Conservation (phyloP, 1,140 invertebrate species). For the Globodera ellingtonae region DNA sequence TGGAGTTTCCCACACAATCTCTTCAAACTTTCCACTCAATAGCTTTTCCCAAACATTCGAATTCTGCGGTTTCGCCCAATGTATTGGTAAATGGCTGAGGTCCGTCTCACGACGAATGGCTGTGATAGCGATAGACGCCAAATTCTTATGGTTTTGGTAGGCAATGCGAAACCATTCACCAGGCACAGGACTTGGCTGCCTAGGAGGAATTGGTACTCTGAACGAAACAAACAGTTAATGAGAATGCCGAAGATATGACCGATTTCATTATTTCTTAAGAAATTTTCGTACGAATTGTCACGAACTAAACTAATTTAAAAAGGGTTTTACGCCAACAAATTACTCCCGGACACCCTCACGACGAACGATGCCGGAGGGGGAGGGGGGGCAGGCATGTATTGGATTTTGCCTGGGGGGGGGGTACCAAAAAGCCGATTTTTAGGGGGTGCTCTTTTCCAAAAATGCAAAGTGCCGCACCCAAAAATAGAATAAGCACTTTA, state of each 20-base stretch:
- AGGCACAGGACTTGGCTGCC: neutral
- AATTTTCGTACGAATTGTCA: too few species aligned
- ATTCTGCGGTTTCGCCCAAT: neutral
- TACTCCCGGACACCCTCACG: too few species aligned
- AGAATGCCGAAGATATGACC: too few species aligned
- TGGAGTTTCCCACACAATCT: neutral
- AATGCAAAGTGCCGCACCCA: too few species aligned
- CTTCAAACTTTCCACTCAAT: neutral
- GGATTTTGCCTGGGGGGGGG: too few species aligned
- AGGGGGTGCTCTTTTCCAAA: too few species aligned
- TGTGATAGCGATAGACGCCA: neutral
- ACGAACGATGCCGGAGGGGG: too few species aligned
- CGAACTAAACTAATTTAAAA: too few species aligned
- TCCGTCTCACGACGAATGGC: neutral
- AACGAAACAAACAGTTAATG: neutral
- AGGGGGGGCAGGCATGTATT: too few species aligned
- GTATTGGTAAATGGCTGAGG: neutral
- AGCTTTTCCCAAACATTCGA: neutral
- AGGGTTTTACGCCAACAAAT: too few species aligned
- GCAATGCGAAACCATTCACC: neutral
- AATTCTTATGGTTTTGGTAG: neutral
- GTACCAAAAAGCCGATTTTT: too few species aligned
- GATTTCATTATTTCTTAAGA: too few species aligned
- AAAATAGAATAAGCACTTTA: neutral
- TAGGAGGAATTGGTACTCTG: neutral